A percentile compares a stretch with the other conserved stretches of the same genome.
Evolutionary conservation across 1,140 invertebrate genomes (phyloP).

Genomic region (Papilio machaon): DNA sequence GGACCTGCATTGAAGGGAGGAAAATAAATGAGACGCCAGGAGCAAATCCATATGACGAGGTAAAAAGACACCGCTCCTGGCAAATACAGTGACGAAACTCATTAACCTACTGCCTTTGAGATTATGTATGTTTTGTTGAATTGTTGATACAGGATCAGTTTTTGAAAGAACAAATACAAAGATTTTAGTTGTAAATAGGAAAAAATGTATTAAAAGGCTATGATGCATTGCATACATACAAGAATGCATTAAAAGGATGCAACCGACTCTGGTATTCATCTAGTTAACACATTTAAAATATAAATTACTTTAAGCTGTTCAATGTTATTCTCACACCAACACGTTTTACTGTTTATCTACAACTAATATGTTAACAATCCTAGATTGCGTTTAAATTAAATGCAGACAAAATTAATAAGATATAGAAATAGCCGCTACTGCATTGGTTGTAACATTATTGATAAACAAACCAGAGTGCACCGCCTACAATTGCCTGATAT

Average conservation of each 20-base stretch:
- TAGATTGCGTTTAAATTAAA: background rate
- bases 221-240: no score
- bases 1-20: background rate
- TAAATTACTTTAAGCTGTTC: background rate
- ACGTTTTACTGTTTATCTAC: slow-evolving; percentile 9
- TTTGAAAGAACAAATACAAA: background rate
- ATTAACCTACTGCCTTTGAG: slow-evolving; percentile 24
- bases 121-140: background rate
- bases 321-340: slow-evolving; percentile 1
- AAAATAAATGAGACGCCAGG: slow-evolving; percentile 6
- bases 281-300: background rate
- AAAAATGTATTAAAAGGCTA: background rate
- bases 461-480: slow-evolving; percentile 12
- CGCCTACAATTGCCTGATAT: background rate
- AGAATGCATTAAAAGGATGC: background rate
- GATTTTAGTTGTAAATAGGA: background rate
- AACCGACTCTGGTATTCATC: background rate
- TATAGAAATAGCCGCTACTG: background rate
- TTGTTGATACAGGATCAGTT: background rate
- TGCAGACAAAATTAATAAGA: background rate
- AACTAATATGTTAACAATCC: background rate
- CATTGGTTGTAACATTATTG: slow-evolving; percentile 15
- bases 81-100: slow-evolving; percentile 1
- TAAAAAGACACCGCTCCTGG: background rate
- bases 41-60: background rate